Base-by-base conservation (phyloP, 2,888 invertebrate genomes). In the Crossocerus cetratus region DNA sequence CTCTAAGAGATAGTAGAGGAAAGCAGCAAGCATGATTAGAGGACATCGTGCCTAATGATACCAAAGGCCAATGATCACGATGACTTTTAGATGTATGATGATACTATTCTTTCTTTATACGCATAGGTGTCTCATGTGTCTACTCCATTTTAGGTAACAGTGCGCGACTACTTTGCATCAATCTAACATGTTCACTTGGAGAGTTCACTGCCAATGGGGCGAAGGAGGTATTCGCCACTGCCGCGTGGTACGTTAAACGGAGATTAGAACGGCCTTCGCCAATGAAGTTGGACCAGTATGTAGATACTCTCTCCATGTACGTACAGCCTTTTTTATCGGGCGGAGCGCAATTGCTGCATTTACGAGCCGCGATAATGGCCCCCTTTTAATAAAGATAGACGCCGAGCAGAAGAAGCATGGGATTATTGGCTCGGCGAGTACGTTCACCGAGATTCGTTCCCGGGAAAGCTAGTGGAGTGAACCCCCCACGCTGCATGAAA, bases 131-230 rank as follows among this genome's bases (percentile, higher is more conserved):
- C 16, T 49, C 16, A 20, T 32, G 11, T 44, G 11, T 32, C 5
- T 14, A 2, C 23, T n/a, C 32, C 42, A 45, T 18, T 44, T 44
- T 21, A 56, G 22, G 21, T 62, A 61, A 18, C 56, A 76, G 65
- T 76, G 76, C 76, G 55, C 76, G 55, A 63, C 70, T 72, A 76
- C 76, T 72, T 68, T 67, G 56, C 44, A 20, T 45, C 21, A 70
- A 72, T 57, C 67, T 56, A 73, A 73, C 45, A 32, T 49, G 42
- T 13, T 32, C 5, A 21, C 56, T 70, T 16, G 44, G 73, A 67
- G 77, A 67, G 73, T 73, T 76, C 76, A 77, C 77, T 59, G 62
- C 49, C 43, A 32, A 42, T 58, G 20, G 22, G 14, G 49, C 49
- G 22, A 45, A 49, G 14, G 18, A 16, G 32, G 32, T 32, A 11